Base-by-base conservation (phyloP, 2,797 vertebrate genomes). In the Sphenodon punctatus region DNA sequence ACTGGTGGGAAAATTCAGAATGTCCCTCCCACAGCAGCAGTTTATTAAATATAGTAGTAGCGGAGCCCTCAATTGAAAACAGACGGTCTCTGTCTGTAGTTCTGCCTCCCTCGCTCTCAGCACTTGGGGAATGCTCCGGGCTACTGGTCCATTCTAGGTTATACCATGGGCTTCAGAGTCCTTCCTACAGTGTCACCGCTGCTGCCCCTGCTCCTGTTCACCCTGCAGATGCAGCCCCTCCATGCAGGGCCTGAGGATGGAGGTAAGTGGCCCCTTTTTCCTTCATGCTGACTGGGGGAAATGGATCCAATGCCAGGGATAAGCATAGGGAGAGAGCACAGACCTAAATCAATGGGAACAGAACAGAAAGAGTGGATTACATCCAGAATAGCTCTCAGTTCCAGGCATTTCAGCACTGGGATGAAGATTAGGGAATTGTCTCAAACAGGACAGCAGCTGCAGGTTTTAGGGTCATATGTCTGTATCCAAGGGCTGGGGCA, bases 21-120 rank as follows among this genome's bases (percentile, higher is more conserved):
- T 64, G 56, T 89, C 93, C 93, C 93, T 91, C 93, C 93, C 92
- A 93, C 88, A 9, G 5, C 75, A 78, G 81, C 2, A 10, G 67
- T 93, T 93, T 92, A 93, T 93, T 93, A 90, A 93, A 90, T 93
- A 93, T 91, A 93, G 90, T 93, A 92, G 83, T 93, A 87, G 86
- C 63, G 9, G 48, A 12, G 73, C 67, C 6, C 79, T 79, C 3
- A 71, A 39, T 66, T 66, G 86, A 51, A 25, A 88, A 80, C 86
- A 2, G 80, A 51, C 55, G 59, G 88, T 56, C 61, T 56, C 68
- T 61, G 74, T 83, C 4, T 34, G 66, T 58, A 74, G 11, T 4
- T 63, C 76, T 38, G 72, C 59, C 15, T 68, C 64, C 27, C 27
- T 45, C 19, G 4, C 43, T 23, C 58, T 38, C 13, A 4, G 25